Evolutionary conservation across 2,113 vertebrate species (phyloP).

Genomic region (Pterocles gutturalis): DNA sequence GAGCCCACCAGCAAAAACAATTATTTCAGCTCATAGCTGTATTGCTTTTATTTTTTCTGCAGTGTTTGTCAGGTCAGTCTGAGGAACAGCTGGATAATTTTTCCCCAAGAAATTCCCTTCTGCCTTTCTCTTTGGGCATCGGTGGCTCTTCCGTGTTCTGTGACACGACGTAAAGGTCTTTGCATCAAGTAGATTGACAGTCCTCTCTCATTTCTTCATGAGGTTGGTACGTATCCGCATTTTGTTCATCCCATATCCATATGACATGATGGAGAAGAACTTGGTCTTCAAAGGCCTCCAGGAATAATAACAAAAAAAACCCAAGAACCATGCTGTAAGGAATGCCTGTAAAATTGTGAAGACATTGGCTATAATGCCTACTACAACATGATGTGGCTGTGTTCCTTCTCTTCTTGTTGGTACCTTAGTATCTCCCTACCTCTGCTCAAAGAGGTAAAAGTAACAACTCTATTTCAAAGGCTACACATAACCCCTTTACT

Average conservation of each 20-base stretch:
- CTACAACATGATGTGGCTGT: background rate
- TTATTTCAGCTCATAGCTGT: background rate
- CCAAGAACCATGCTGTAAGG: background rate
- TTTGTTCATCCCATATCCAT: background rate
- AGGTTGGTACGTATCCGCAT: background rate
- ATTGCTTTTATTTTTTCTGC: background rate
- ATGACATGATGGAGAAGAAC: background rate
- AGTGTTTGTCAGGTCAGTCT: background rate
- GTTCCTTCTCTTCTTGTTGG: background rate
- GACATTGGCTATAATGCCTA: fast-evolving
- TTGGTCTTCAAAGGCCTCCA: background rate
- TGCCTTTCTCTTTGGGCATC: background rate
- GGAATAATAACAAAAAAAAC: background rate
- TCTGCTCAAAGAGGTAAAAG: background rate
- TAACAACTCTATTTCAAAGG: background rate
- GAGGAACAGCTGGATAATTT: background rate
- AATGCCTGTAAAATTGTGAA: background rate
- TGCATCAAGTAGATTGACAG: background rate
- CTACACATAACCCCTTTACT: background rate
- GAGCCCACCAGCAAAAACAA: background rate
- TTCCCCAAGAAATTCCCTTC: background rate
- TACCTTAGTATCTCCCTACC: background rate
- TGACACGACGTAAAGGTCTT: background rate
- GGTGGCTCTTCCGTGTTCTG: background rate
- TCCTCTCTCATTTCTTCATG: background rate